phyloP scores from a whole-genome alignment of 2,113 vertebrate genomes.

The Stegastes partitus region DNA sequence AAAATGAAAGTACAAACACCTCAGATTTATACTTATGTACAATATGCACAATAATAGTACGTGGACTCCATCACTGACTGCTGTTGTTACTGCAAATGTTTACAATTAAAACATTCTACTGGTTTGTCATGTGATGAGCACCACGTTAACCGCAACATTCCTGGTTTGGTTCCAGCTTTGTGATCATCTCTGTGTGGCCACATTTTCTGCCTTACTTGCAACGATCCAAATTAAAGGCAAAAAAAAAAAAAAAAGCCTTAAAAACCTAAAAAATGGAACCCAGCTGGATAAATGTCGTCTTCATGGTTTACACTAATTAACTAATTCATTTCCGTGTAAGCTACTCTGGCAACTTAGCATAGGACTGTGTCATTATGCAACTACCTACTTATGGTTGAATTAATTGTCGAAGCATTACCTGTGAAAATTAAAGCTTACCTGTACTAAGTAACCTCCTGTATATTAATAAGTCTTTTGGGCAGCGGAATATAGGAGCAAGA shows the following conservation, averaged over 20 bases:
- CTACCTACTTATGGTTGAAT: constrained; percentile 12
- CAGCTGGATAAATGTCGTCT: too few relatives aligned
- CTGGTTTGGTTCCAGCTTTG: neutral
- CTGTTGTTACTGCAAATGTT: too few relatives aligned
- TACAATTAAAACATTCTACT: neutral
- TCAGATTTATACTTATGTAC: neutral
- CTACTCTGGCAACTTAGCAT: neutral
- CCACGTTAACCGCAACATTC: neutral
- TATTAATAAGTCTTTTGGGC: constrained; percentile 56
- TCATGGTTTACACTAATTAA: neutral
- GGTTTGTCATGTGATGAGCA: neutral
- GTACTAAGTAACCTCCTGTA: constrained; percentile 25
- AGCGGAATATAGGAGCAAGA: constrained; percentile 47
- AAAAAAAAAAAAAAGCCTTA: neutral
- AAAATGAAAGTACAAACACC: neutral
- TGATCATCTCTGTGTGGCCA: neutral
- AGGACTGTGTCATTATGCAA: constrained; percentile 16
- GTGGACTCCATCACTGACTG: neutral
- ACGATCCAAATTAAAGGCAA: neutral
- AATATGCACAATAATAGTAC: neutral
- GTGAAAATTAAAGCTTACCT: constrained; percentile 57
- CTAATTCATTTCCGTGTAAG: constrained; percentile 17
- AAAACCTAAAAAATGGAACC: too few relatives aligned
- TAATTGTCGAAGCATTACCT: constrained; percentile 28
- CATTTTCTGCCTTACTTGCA: neutral